Percentiles rank a stretch among this genome's conserved stretches.
Conservation (phyloP, 2,888 invertebrate genomes). For the Eupithecia dodoneata region DNA sequence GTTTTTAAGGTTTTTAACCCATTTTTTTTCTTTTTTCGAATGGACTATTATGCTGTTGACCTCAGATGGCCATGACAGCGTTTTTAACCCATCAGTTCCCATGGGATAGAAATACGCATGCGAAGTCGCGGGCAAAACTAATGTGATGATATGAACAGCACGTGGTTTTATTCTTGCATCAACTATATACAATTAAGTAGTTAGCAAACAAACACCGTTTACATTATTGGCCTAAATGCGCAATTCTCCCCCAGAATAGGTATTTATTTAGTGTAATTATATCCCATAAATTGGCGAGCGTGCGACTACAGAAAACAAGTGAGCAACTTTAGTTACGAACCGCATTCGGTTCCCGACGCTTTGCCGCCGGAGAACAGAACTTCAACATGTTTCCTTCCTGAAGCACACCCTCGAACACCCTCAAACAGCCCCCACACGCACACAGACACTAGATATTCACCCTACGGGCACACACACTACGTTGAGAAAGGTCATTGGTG, state of each 20-base stretch:
- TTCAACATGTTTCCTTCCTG: conserved; percentile 82
- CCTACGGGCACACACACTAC: conserved; percentile 50
- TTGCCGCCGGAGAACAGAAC: conserved; percentile 85
- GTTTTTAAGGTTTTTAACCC: no score
- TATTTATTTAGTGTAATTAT: conserved; percentile 41
- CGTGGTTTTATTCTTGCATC: neutral
- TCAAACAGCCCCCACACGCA: conserved; percentile 51
- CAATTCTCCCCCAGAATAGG: conserved; percentile 16
- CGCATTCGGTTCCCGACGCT: conserved; percentile 81
- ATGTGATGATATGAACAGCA: neutral
- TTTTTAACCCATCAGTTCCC: no score
- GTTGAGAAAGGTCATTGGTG: conserved; percentile 52
- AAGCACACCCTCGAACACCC: conserved; percentile 51
- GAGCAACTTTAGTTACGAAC: conserved; percentile 63
- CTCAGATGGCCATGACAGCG: no score
- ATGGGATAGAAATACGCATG: no score
- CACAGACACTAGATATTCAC: conserved; percentile 38
- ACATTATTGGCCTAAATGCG: conserved; percentile 18
- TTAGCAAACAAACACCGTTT: conserved; percentile 25
- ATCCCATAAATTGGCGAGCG: conserved; percentile 40
- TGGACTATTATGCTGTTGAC: no score
- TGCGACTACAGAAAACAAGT: conserved; percentile 45
- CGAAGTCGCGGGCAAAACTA: no score
- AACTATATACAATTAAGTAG: neutral
- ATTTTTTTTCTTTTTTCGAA: no score